These are phyloP conservation scores for Temnothorax longispinosus DNA, from an alignment of 1,140 invertebrate genomes.

Conservation along the genomic window DNA sequence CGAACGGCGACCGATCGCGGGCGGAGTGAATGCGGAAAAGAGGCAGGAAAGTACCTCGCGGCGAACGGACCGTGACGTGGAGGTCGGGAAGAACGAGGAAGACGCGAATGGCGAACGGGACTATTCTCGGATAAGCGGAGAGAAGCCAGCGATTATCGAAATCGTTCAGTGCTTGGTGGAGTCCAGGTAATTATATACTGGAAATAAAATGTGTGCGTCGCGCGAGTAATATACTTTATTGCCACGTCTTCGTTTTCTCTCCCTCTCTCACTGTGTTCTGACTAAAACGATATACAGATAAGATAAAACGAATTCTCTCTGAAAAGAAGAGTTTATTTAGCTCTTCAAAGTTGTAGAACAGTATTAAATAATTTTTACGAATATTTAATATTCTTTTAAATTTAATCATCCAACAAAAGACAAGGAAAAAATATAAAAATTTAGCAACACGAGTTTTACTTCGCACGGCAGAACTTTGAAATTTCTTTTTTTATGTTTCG, in stretches of 20 bases:
- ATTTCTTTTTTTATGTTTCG: constrained; percentile 21
- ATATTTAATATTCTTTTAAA: background rate
- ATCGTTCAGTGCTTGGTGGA: constrained; percentile 76
- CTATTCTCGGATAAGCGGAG: constrained; percentile 10
- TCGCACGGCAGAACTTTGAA: background rate
- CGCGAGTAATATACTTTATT: background rate
- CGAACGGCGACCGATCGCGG: constrained; percentile 1
- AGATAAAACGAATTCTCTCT: background rate
- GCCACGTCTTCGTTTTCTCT: background rate
- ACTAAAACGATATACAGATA: background rate
- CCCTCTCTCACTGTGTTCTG: background rate
- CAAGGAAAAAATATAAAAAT: background rate
- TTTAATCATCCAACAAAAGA: background rate
- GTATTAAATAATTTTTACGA: constrained; percentile 9
- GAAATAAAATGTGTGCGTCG: background rate
- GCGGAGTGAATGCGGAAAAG: constrained; percentile 12
- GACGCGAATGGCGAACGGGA: background rate
- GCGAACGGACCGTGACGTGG: background rate
- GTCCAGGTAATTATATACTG: constrained; percentile 72
- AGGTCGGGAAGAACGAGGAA: background rate
- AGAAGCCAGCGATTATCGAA: constrained; percentile 49
- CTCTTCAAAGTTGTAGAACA: no score
- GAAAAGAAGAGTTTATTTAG: no score
- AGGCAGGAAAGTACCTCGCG: background rate
- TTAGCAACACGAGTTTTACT: background rate